Conservation (phyloP, 2,113 vertebrate genomes). For the Eubucco bourcierii region DNA sequence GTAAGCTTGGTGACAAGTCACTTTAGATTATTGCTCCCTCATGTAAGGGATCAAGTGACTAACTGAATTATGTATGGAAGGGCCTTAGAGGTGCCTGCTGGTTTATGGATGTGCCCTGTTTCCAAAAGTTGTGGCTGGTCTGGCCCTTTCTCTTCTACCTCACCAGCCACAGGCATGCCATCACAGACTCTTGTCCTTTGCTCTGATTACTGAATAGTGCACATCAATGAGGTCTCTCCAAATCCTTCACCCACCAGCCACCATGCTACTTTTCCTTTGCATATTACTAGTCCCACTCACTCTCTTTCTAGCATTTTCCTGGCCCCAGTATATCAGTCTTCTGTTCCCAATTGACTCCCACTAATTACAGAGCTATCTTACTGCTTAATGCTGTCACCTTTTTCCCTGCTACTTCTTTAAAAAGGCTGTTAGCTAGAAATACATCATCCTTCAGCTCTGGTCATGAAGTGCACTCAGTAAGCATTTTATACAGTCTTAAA, state of each 20-base stretch:
- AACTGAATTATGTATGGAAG: background rate
- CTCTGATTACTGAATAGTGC: background rate
- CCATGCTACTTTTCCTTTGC: background rate
- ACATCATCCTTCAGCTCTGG: slow-evolving; percentile 58
- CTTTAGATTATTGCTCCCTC: slow-evolving; percentile 12
- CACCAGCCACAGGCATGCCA: background rate
- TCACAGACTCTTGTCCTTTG: background rate
- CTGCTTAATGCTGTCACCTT: slow-evolving; percentile 32
- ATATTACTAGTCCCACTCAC: background rate
- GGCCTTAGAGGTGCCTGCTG: background rate
- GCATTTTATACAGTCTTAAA: slow-evolving; percentile 61
- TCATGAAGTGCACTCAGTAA: slow-evolving; percentile 52
- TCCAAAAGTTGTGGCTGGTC: background rate
- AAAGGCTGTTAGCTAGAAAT: slow-evolving; percentile 56
- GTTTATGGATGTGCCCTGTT: background rate
- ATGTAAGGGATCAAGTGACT: background rate
- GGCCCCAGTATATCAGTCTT: background rate
- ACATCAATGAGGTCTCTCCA: background rate
- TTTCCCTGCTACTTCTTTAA: slow-evolving; percentile 11
- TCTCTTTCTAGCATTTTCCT: slow-evolving; percentile 36
- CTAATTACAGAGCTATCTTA: slow-evolving; percentile 63
- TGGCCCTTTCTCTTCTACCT: background rate
- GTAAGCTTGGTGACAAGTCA: background rate
- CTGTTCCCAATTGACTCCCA: slow-evolving; percentile 3
- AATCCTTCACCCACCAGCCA: background rate